These are phyloP conservation scores for Callinectes sapidus DNA, from an alignment of 2,888 invertebrate genomes.

Conservation along the genomic window DNA sequence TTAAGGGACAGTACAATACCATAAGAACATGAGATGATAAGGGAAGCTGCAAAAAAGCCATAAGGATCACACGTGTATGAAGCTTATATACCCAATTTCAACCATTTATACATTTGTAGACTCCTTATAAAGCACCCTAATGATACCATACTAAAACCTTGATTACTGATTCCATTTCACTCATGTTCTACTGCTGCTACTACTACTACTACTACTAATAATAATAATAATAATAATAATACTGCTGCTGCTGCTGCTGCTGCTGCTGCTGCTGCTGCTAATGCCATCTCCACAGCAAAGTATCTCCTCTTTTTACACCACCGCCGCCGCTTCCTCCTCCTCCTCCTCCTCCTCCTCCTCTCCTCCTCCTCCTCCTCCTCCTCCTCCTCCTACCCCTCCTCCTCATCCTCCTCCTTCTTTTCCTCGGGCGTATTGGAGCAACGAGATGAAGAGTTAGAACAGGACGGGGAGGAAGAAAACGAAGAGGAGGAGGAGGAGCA, in stretches of 20 bases:
- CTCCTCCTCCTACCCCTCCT: not conserved
- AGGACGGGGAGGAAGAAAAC: no score
- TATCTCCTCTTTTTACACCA: not conserved
- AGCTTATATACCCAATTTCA: no score
- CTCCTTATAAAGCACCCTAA: no score
- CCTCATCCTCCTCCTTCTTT: not conserved
- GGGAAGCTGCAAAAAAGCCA: no score
- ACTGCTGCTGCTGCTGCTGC: not conserved
- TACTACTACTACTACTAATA: not conserved
- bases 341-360: not conserved
- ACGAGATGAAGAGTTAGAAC: no score
- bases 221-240: not conserved
- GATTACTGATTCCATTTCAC: no score
- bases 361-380: not conserved
- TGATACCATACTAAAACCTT: no score
- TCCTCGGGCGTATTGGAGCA: no score
- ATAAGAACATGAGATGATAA: no score
- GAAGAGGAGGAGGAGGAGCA: not conserved
- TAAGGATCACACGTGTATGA: no score
- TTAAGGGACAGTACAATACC: no score
- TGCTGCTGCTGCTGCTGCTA: not conserved
- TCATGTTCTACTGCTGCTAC: not conserved
- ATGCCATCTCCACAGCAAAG: not conserved
- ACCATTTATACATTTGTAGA: no score
- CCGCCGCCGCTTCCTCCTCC: not conserved